Conservation (phyloP, 2,113 vertebrate species). For the Sinocyclocheilus anophthalmus region DNA sequence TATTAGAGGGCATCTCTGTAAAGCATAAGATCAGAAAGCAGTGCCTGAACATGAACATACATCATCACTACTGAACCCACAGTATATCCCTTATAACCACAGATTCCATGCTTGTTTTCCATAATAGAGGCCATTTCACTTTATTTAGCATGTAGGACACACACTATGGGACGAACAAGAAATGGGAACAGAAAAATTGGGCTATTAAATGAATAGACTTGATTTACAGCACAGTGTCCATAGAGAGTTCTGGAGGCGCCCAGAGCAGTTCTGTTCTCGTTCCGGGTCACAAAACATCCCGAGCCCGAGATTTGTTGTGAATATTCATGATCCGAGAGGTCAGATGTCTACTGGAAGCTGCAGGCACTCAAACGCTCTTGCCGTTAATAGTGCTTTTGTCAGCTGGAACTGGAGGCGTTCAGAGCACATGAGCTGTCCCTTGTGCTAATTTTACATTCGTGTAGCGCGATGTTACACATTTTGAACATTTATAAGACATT, state of each 20-base stretch:
- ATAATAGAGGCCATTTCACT: neutral
- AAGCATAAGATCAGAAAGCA: constrained; percentile 33
- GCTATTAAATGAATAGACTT: neutral
- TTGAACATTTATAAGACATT: neutral
- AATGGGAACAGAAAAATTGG: neutral
- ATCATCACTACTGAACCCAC: neutral
- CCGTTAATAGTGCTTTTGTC: constrained; percentile 17
- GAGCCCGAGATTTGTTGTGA: neutral
- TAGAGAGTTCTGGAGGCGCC: neutral
- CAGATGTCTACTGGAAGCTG: constrained; percentile 1
- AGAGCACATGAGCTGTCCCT: neutral
- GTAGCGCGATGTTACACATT: neutral
- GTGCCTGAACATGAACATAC: neutral
- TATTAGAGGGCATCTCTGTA: neutral
- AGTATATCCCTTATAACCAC: neutral
- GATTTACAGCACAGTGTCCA: neutral
- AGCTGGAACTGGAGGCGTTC: constrained; percentile 4
- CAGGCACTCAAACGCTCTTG: constrained; percentile 20
- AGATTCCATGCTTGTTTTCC: constrained; percentile 10
- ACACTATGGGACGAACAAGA: constrained; percentile 19
- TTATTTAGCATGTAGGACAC: constrained; percentile 48
- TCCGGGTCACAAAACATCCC: neutral
- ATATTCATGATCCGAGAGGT: constrained; percentile 8
- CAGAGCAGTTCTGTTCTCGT: constrained; percentile 17
- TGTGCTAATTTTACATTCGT: neutral